Evolutionary conservation across 1,140 invertebrate species (phyloP).

Genomic region (Cryptotermes secundus): DNA sequence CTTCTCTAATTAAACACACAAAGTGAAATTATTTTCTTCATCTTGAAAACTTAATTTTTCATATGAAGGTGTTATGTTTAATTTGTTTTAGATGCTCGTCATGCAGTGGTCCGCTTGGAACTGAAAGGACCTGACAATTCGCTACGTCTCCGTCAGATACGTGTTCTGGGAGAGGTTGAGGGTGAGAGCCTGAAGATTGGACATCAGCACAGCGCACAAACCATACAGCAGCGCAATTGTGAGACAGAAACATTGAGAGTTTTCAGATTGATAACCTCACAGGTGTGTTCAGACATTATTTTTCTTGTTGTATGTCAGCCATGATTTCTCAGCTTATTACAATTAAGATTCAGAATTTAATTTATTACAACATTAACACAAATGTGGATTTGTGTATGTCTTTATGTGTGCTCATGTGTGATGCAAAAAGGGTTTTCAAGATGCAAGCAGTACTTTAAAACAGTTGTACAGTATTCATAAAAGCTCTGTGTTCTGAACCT

Average conservation of each 20-base stretch:
- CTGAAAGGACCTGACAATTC: slow-evolving; percentile 90
- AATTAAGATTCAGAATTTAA: background rate
- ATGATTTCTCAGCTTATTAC: background rate
- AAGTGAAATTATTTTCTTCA: too few relatives aligned
- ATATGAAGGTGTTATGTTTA: background rate
- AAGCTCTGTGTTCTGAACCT: too few relatives aligned
- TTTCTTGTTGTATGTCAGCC: too few relatives aligned
- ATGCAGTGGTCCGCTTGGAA: slow-evolving; percentile 71
- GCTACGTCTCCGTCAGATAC: slow-evolving; percentile 82
- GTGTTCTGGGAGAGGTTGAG: slow-evolving; percentile 59
- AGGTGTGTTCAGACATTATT: slow-evolving; percentile 55
- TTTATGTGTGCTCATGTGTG: too few relatives aligned
- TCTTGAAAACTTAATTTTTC: too few relatives aligned
- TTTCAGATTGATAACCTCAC: slow-evolving; percentile 89
- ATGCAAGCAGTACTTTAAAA: too few relatives aligned
- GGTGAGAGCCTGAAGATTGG: slow-evolving; percentile 48
- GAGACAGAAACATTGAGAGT: slow-evolving; percentile 91
- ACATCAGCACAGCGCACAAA: slow-evolving; percentile 52
- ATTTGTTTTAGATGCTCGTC: slow-evolving; percentile 48
- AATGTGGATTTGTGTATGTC: too few relatives aligned
- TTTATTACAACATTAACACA: too few relatives aligned
- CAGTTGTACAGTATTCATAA: too few relatives aligned
- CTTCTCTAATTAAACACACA: too few relatives aligned
- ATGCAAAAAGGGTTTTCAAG: too few relatives aligned
- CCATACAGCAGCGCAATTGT: slow-evolving; percentile 82